phyloP scores from a whole-genome alignment of 2,888 invertebrate species.

The Zootermopsis nevadensis region DNA sequence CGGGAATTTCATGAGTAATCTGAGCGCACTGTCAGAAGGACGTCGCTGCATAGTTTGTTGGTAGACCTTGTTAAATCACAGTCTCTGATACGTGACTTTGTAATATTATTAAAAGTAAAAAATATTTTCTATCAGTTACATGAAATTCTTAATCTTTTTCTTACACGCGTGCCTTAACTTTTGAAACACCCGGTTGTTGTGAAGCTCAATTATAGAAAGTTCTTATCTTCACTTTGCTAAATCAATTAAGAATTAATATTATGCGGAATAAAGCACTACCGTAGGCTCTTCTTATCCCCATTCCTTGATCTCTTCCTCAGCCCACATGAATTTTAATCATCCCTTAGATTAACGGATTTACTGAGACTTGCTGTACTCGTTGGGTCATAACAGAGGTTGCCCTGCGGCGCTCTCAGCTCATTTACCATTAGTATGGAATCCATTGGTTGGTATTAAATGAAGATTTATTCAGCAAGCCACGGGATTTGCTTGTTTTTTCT shows the following conservation, averaged over 20 bases:
- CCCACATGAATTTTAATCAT: conserved; percentile 24
- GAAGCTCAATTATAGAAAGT: background rate
- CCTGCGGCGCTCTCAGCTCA: background rate
- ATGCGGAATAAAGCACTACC: background rate
- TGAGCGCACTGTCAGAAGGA: too few species aligned
- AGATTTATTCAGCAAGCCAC: conserved; percentile 11
- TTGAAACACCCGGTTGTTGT: background rate
- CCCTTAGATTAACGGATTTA: conserved; percentile 23
- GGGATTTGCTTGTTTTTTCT: conserved; percentile 9
- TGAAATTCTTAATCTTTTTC: too few species aligned
- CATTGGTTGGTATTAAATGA: conserved; percentile 11
- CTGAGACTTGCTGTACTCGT: background rate
- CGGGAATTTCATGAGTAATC: too few species aligned
- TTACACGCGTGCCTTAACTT: background rate
- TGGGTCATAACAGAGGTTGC: background rate
- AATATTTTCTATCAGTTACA: too few species aligned
- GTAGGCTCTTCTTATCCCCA: too few species aligned
- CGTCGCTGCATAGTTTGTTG: too few species aligned
- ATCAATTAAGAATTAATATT: conserved; percentile 23
- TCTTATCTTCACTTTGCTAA: conserved; percentile 6
- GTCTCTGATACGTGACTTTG: too few species aligned
- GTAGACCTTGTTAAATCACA: too few species aligned
- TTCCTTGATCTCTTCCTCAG: background rate
- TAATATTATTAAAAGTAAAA: too few species aligned
- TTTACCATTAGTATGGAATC: conserved; percentile 5